Evolutionary conservation across 2,113 vertebrate species (phyloP).

Genomic region (Corythaeola cristata): DNA sequence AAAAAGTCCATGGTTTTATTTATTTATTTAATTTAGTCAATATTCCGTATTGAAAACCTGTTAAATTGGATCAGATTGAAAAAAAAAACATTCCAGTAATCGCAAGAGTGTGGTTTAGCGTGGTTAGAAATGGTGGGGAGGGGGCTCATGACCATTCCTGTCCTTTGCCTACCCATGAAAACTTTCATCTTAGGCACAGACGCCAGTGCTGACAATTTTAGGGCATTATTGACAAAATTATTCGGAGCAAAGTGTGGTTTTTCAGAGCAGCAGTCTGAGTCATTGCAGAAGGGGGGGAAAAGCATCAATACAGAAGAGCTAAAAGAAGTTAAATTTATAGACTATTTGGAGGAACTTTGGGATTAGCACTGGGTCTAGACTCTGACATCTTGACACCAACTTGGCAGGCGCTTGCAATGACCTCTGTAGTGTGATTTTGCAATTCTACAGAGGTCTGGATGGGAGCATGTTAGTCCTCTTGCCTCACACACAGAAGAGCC

Average conservation of each 20-base stretch:
- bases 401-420: background rate
- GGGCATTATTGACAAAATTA: background rate
- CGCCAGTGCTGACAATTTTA: background rate
- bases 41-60: background rate
- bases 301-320: background rate
- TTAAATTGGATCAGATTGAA: background rate
- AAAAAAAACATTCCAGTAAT: background rate
- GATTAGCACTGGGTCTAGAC: background rate
- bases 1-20: background rate
- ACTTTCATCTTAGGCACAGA: background rate
- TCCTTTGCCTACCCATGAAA: background rate
- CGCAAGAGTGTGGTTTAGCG: background rate
- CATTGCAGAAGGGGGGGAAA: background rate
- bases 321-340: background rate
- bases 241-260: background rate
- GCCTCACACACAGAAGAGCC: background rate
- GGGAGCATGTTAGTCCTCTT: background rate
- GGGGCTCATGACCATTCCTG: background rate
- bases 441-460: background rate
- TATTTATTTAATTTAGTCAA: background rate
- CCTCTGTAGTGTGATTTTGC: background rate
- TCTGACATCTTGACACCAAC: background rate
- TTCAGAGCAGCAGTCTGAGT: background rate
- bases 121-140: background rate
- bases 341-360: background rate